Percentiles rank a stretch among this genome's conserved stretches.
These are phyloP conservation scores for Phodopus roborovskii DNA, from an alignment of 2,113 vertebrate genomes.

Conservation along the genomic window DNA sequence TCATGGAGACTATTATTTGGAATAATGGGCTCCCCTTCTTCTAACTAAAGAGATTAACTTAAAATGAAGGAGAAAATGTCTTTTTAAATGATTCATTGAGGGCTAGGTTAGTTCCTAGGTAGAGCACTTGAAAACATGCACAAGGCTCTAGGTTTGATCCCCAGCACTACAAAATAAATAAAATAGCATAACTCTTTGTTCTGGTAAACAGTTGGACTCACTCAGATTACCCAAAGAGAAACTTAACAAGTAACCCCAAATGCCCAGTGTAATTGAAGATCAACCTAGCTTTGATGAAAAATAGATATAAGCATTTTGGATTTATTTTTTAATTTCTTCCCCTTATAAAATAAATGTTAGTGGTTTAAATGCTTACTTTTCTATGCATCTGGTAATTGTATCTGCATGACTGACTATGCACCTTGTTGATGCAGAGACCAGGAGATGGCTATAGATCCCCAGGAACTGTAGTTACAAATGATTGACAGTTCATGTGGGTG, in stretches of 20 bases:
- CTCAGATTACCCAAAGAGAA: neutral
- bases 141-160: neutral
- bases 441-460: neutral
- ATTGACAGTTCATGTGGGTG: neutral
- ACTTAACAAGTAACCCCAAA: conserved; percentile 5
- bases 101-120: neutral
- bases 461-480: neutral
- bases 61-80: neutral
- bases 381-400: neutral
- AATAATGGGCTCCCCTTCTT: neutral
- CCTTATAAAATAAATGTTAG: conserved; percentile 37
- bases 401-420: neutral
- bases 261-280: neutral
- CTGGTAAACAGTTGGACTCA: neutral
- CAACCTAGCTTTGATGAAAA: neutral
- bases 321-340: conserved; percentile 31
- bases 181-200: neutral
- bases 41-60: neutral
- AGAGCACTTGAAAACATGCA: neutral
- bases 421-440: neutral
- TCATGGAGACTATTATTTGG: neutral
- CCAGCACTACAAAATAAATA: neutral
- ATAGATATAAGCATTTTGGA: neutral
- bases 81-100: neutral
- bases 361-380: neutral